Evolutionary conservation across 2,797 vertebrate species (phyloP), one percentile per base, ranked within the genome.

Genomic region (Aldrovandia affinis): DNA sequence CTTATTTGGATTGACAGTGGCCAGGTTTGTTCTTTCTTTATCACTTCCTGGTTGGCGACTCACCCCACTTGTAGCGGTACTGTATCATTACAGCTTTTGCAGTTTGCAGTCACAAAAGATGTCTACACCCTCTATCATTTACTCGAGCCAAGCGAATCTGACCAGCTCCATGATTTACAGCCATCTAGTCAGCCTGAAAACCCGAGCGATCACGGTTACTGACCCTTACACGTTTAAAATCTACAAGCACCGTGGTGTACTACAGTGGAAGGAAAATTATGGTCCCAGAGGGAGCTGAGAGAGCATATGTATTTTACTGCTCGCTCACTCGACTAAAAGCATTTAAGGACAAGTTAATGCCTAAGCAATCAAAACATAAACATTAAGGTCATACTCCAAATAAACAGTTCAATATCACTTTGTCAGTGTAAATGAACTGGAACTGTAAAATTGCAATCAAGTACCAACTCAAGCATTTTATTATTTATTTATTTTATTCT

Each of bases 21-120:
- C 87, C 83, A 85, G 84, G 87, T 91, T 87, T 65, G 68, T 83
- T 65, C 86, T 39, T 89, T 83, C 89, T 93, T 94, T 91, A 94
- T 91, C 88, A 90, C 89, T 90, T 93, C 90, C 92, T 88, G 89
- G 88, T 88, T 89, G 89, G 86, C 91, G 89, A 91, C 83, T 93
- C 89, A 87, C 88, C 83, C 86, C 87, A 89, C 83, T 25, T 47
- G 85, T 1, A 77, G 39, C 22, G 68, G 88, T 86, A 86, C 85
- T 87, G 80, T 81, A 68, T 33, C 78, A 70, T 85, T 86, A 82
- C 15, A 81, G 12, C 84, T 30, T 88, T 91, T 86, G 91, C 92
- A 90, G 89, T 0, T 14, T 6, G 15, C 12, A 0, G 28, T 84
- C 83, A 52, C 85, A 75, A 84, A 79, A 80, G 3, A 63, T 89